Evolutionary conservation across 2,888 invertebrate species (phyloP).

Genomic region (Hipparchia sbordonii): DNA sequence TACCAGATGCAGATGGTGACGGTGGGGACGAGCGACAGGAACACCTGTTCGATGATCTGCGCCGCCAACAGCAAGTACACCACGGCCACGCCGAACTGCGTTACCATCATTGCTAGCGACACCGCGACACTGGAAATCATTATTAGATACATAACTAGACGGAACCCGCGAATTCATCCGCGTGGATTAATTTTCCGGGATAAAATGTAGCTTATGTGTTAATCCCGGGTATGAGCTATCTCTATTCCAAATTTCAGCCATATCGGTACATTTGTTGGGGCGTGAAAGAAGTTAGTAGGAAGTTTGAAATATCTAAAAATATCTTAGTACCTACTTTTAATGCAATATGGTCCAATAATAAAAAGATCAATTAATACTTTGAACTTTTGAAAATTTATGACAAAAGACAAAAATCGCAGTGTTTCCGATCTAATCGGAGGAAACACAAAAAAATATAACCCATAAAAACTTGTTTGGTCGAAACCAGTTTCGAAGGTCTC

Average conservation of each 20-base stretch:
- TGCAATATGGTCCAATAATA: no score
- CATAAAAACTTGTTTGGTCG: background rate
- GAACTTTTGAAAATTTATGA: no score
- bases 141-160: background rate
- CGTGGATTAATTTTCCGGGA: no score
- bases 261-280: no score
- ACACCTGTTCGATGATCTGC: slow-evolving; percentile 84
- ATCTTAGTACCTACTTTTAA: no score
- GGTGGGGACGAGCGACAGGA: slow-evolving; percentile 71
- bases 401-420: background rate
- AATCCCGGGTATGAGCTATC: no score
- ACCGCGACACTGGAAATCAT: slow-evolving; percentile 69
- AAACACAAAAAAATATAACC: background rate
- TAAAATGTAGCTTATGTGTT: no score
- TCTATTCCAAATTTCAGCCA: no score
- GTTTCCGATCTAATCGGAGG: slow-evolving; percentile 9
- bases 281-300: no score
- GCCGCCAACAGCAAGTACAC: slow-evolving; percentile 86
- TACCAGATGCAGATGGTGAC: slow-evolving; percentile 85
- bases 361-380: no score
- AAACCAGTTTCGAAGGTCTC: slow-evolving; percentile 1
- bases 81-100: slow-evolving; percentile 86
- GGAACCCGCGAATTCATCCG: no score
- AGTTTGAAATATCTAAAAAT: no score
- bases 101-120: slow-evolving; percentile 84